Base-by-base conservation (phyloP, 2,797 vertebrate species). In the Peromyscus aztecus region DNA sequence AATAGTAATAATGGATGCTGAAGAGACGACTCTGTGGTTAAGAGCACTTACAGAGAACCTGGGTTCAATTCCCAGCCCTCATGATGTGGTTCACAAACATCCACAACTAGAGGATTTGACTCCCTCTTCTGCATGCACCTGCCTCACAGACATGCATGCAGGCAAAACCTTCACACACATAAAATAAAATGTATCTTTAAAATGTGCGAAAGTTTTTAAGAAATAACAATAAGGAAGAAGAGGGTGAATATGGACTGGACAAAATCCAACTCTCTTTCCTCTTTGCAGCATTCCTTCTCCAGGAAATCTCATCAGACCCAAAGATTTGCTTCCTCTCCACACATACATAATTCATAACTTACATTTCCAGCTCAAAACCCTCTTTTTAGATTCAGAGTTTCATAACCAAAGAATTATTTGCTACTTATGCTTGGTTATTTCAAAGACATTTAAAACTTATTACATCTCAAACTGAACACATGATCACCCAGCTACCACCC, bases 401-500 rank as follows among this genome's bases (percentile, higher is more conserved):
- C 69, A 77, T 76, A 89, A 94, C 85, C 55, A 82, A 82, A 3
- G 40, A 92, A 76, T 75, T 73, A 94, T 87, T 92, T 92, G 77
- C 34, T 77, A 81, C 69, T n/a, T 2, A 3, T 57, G 34, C 31
- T 69, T 77, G 57, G 40, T 52, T 89, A 95, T 91, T 87, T 82
- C 78, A 83, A 95, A 94, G 34, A 86, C 13, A 75, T 13, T 80
- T 61, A n/a, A 78, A 94, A 89, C 21, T 11, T 71, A 94, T 31
- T 29, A 91, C 31, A 9, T 81, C 83, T 96, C 78, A 69, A 93
- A 86, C 76, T 90, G 96, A 96, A 73, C 19, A 73, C 57, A 85
- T 40, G 52, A 83, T 40, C 19, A 1, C 19, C 16, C 14, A 1
- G 61, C 31, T 80, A 9, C 14, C 12, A 57, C 29, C 37, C 43